Evolutionary conservation across 1,140 invertebrate species (phyloP), one percentile per base, ranked within the genome.

Genomic region (Venustaconcha ellipsiformis): DNA sequence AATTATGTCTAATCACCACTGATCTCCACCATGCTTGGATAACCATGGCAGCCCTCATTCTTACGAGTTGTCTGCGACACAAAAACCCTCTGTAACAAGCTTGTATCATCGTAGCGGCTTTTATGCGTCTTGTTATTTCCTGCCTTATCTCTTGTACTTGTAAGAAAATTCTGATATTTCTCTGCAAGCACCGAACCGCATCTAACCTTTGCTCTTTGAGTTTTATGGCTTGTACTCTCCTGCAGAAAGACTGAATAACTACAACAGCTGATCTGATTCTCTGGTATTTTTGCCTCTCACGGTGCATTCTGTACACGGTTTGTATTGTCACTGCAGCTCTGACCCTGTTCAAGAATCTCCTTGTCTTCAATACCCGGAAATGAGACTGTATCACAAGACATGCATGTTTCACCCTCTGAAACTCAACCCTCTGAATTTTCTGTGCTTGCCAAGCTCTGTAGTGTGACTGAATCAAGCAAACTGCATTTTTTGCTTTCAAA

Each of bases 21-120:
- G 82, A 67, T 78, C 77, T 70, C 18, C 57, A 69, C 26, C 57
- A 60, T n/a, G 80, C 58, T 59, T 84, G 82, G 26, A 84, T 83
- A 12, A 64, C 70, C 14, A 77, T 14, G 20, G 74, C 78, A 67
- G 80, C 78, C 17, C 48, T 74, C 55, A 70, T 23, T 20, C 59
- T 26, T 57, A 20, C 37, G 0, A 67, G 26, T 14, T 66, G 15
- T 23, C 66, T n/a, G 57, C 72, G 70, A 30, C 72, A 72, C 18
- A 71, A 13, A 55, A 57, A 78, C 4, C 70, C 66, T 63, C 76
- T 69, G 37, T 67, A 75, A 23, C 23, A 48, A 55, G 60, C 73
- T 62, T 82, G 80, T 17, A 82, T 66, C 26, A 57, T n/a, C 30
- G 78, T 64, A 11, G 65, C 78, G 71, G 81, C 69, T 14, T 63